Evolutionary conservation across 2,888 invertebrate species (phyloP).

Genomic region (Congeria kusceri): DNA sequence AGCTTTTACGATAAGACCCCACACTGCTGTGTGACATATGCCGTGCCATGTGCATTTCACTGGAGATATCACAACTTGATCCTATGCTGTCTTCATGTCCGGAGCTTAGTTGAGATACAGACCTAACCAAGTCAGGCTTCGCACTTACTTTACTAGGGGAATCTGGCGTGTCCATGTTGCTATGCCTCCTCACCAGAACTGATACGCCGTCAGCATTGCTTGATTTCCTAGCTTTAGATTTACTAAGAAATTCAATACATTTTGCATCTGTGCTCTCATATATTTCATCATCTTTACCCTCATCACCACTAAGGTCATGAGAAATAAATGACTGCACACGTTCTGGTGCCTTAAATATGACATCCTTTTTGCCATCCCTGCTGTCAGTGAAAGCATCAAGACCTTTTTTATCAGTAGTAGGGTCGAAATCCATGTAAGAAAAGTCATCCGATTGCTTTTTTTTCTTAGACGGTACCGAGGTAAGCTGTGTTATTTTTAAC

Average conservation of each 20-base stretch:
- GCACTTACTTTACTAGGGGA: background rate
- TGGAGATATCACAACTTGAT: background rate
- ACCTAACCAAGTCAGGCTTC: background rate
- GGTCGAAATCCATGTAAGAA: slow-evolving; percentile 70
- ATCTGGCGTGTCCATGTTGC: background rate
- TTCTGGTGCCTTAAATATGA: slow-evolving; percentile 48
- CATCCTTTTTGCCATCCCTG: background rate
- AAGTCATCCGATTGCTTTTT: slow-evolving; percentile 28
- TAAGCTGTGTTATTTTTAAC: background rate
- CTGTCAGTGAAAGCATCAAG: background rate
- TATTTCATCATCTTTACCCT: slow-evolving; percentile 4
- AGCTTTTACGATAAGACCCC: background rate
- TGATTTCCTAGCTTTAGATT: too few relatives aligned
- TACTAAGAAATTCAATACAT: too few relatives aligned
- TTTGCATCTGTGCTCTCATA: background rate
- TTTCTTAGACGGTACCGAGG: background rate
- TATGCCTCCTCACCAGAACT: background rate
- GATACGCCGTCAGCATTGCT: too few relatives aligned
- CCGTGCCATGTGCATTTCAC: background rate
- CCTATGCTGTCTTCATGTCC: background rate
- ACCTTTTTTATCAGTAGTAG: slow-evolving; percentile 25
- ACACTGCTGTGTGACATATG: background rate
- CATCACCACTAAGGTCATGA: slow-evolving; percentile 16
- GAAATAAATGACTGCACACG: slow-evolving; percentile 62
- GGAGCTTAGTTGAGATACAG: background rate